These are phyloP conservation scores for Daktulosphaira vitifoliae DNA, from an alignment of 1,140 invertebrate genomes.

Conservation along the genomic window DNA sequence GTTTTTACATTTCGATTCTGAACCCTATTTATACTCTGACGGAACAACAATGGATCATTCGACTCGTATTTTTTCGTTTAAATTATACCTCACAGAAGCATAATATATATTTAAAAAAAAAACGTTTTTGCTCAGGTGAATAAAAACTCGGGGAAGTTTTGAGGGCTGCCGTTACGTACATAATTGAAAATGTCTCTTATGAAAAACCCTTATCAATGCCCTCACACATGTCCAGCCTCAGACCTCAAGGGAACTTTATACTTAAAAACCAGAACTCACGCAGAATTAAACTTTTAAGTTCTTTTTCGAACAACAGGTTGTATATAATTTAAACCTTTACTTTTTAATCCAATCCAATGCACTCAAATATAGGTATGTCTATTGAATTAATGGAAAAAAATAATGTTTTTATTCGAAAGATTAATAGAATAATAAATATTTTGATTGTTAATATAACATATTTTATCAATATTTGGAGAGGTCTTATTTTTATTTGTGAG, in stretches of 20 bases:
- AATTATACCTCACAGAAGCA: not conserved
- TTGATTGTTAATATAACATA: no score
- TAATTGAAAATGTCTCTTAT: conserved; percentile 27
- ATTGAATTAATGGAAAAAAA: no score
- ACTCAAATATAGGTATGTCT: no score
- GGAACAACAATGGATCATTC: not conserved
- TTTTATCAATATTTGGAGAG: no score
- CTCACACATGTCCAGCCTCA: not conserved
- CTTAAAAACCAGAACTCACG: no score
- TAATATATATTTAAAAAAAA: conserved; percentile 25
- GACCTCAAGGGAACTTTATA: not conserved
- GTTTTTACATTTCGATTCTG: conserved; percentile 8
- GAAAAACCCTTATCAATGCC: conserved; percentile 16
- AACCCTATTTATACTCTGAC: not conserved
- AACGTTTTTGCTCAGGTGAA: conserved; percentile 20
- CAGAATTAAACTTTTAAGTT: no score
- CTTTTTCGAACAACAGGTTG: no score
- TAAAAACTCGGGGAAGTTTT: conserved; percentile 20
- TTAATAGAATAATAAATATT: no score
- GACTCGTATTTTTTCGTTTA: not conserved
- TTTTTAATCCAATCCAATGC: no score
- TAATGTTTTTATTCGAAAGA: no score
- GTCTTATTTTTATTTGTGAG: no score
- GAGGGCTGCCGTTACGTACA: not conserved
- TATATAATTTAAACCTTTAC: no score